These are phyloP conservation scores for Papilio xuthus DNA, from an alignment of 1,140 invertebrate genomes.

Conservation along the genomic window DNA sequence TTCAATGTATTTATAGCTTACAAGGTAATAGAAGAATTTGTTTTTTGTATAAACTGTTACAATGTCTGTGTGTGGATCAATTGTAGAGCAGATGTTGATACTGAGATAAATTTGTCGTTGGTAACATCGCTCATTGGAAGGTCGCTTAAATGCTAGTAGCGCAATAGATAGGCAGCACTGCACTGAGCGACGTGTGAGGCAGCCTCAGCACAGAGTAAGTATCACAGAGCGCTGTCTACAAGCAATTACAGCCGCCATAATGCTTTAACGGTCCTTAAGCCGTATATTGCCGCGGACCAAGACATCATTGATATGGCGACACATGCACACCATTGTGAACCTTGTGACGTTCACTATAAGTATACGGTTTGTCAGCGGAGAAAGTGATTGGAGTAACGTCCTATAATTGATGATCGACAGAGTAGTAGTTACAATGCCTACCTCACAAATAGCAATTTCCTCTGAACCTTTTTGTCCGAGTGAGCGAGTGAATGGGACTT, in stretches of 20 bases:
- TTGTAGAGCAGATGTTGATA: too few relatives aligned
- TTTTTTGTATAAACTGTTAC: neutral
- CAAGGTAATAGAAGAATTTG: neutral
- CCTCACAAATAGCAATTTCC: conserved; percentile 36
- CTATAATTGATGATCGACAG: conserved; percentile 33
- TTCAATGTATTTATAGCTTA: neutral
- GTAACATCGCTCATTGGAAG: too few relatives aligned
- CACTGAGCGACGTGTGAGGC: neutral
- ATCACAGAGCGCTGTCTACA: conserved; percentile 4
- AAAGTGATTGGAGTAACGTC: conserved; percentile 23
- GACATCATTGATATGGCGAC: neutral
- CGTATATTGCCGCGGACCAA: conserved; percentile 23
- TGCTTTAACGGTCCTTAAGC: conserved; percentile 34
- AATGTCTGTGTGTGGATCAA: neutral
- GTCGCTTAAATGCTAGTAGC: too few relatives aligned
- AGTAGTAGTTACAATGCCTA: conserved; percentile 25
- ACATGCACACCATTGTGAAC: neutral
- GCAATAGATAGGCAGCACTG: neutral
- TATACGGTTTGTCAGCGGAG: neutral
- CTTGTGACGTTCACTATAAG: neutral
- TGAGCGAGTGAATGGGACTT: conserved; percentile 1
- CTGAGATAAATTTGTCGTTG: too few relatives aligned
- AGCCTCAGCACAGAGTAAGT: neutral
- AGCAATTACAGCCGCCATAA: conserved; percentile 35
- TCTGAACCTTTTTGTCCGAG: conserved; percentile 29